Percentiles rank a stretch among this genome's conserved stretches.
Conservation (phyloP, 2,113 vertebrate genomes). For the Synchiropus splendidus region DNA sequence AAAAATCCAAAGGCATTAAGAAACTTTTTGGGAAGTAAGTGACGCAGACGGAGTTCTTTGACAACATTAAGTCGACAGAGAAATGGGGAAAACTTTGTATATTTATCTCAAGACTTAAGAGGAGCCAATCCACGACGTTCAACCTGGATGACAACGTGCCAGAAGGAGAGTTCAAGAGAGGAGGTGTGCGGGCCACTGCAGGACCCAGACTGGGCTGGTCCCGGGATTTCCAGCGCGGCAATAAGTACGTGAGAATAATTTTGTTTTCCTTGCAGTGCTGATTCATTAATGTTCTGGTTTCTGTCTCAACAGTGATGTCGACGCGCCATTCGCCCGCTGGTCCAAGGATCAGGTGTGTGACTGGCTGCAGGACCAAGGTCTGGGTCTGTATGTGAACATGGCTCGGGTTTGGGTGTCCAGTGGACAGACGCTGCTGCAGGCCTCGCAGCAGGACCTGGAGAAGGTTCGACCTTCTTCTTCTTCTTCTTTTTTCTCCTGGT, state of each 20-base stretch:
- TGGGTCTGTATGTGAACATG: conserved; percentile 79
- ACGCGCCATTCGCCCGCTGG: conserved; percentile 94
- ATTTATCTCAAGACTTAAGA: conserved; percentile 71
- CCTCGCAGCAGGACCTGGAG: conserved; percentile 92
- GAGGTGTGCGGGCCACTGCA: conserved; percentile 87
- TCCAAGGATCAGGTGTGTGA: conserved; percentile 90
- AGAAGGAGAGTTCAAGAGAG: conserved; percentile 85
- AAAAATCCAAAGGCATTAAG: conserved; percentile 90
- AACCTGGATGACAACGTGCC: conserved; percentile 85
- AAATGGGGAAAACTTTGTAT: neutral
- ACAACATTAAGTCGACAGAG: neutral
- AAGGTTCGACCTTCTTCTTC: conserved; percentile 85
- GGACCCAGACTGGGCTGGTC: conserved; percentile 95
- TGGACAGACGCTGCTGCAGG: conserved; percentile 91
- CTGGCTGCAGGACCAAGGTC: conserved; percentile 91
- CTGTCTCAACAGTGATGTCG: conserved; percentile 74
- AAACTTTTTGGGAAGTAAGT: conserved; percentile 92
- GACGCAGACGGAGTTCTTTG: neutral
- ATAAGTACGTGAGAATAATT: conserved; percentile 67
- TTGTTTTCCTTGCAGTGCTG: conserved; percentile 3
- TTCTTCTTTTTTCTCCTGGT: no score
- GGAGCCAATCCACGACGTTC: conserved; percentile 94
- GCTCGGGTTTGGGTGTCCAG: conserved; percentile 87
- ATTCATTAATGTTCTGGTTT: neutral
- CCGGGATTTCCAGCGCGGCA: conserved; percentile 80